These are phyloP conservation scores for Calephelis virginiensis DNA, from an alignment of 1,140 invertebrate genomes.

Conservation along the genomic window DNA sequence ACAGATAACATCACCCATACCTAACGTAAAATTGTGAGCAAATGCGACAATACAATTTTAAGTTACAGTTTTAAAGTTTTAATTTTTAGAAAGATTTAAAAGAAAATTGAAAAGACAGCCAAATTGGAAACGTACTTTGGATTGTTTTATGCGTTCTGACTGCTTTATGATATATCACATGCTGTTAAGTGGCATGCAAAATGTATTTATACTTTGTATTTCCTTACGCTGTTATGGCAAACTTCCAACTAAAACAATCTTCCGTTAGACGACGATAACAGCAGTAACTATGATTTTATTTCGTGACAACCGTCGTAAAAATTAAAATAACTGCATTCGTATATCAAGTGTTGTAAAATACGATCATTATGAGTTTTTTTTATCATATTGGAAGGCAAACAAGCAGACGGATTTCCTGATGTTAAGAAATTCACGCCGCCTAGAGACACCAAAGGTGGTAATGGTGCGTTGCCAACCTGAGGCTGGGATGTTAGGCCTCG, in stretches of 20 bases:
- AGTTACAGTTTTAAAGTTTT: too few species aligned
- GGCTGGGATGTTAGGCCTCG: too few species aligned
- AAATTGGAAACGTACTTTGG: not conserved
- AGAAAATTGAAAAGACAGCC: not conserved
- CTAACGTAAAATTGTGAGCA: too few species aligned
- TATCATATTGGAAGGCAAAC: too few species aligned
- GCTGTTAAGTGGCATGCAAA: constrained; percentile 75
- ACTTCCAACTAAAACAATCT: constrained; percentile 73
- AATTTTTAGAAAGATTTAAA: not conserved
- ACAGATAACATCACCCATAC: too few species aligned
- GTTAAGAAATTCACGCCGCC: too few species aligned
- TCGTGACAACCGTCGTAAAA: constrained; percentile 59
- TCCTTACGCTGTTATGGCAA: constrained; percentile 73
- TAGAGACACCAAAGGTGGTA: too few species aligned
- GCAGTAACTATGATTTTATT: constrained; percentile 62
- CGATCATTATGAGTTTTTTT: too few species aligned
- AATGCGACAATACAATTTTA: too few species aligned
- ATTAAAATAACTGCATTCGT: constrained; percentile 45
- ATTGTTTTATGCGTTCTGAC: constrained; percentile 23
- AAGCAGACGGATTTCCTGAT: too few species aligned
- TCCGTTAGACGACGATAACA: constrained; percentile 59
- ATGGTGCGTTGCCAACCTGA: too few species aligned
- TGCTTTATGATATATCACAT: constrained; percentile 59
- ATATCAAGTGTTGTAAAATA: constrained; percentile 6
- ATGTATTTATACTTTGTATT: constrained; percentile 75